Evolutionary conservation across 2,888 invertebrate genomes (phyloP).

Genomic region (Epinotia bilunana): DNA sequence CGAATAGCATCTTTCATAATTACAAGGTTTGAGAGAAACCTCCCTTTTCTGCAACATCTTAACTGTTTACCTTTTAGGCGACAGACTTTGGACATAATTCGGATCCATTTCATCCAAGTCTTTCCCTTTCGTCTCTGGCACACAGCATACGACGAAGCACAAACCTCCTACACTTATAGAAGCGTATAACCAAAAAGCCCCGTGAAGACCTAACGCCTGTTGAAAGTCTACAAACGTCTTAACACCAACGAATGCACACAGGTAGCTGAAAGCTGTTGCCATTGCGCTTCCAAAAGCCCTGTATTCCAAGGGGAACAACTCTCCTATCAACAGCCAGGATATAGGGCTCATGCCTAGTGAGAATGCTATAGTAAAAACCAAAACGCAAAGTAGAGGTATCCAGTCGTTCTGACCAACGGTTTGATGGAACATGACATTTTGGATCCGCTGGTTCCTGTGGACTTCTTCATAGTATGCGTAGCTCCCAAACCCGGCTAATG

Average conservation of each 20-base stretch:
- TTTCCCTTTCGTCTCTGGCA: constrained; percentile 96
- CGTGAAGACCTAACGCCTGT: constrained; percentile 89
- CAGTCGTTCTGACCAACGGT: constrained; percentile 88
- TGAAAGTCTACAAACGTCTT: constrained; percentile 94
- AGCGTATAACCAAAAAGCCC: constrained; percentile 95
- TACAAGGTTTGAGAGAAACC: not conserved
- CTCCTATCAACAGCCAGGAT: constrained; percentile 93
- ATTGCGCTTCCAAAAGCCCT: constrained; percentile 94
- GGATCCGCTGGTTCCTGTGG: constrained; percentile 82
- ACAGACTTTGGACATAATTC: constrained; percentile 83
- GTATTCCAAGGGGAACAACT: constrained; percentile 92
- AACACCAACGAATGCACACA: constrained; percentile 93
- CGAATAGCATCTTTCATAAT: not conserved
- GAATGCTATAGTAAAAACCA: constrained; percentile 93
- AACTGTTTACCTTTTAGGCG: constrained; percentile 73
- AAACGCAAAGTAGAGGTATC: constrained; percentile 92
- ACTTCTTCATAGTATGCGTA: constrained; percentile 92
- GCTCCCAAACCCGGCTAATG: constrained; percentile 93
- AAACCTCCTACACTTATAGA: constrained; percentile 91
- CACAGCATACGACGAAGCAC: constrained; percentile 93
- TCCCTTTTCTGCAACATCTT: constrained; percentile 5
- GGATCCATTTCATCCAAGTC: constrained; percentile 95
- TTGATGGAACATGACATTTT: constrained; percentile 80
- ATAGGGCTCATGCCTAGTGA: constrained; percentile 95
- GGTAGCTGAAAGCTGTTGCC: constrained; percentile 93